These are phyloP conservation scores for Axea sp. DNA, from an alignment of 2,888 invertebrate species.

Conservation along the genomic window DNA sequence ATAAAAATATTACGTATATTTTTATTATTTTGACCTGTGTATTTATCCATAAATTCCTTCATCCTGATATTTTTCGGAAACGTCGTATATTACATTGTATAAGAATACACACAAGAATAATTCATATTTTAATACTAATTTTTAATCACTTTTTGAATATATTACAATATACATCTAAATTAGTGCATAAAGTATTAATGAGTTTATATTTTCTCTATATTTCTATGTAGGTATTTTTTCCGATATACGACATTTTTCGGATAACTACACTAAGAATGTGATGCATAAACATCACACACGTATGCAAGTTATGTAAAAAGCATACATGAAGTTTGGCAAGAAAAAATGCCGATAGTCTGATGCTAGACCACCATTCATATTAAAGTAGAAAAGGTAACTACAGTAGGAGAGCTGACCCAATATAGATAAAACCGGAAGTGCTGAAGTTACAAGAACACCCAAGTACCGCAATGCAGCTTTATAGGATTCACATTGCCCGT, in stretches of 20 bases:
- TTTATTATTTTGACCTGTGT: too few relatives aligned
- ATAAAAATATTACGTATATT: too few relatives aligned
- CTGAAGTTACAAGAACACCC: conserved; percentile 57
- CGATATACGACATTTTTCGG: conserved; percentile 45
- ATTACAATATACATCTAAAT: conserved; percentile 11
- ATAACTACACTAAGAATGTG: conserved; percentile 40
- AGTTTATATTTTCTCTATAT: conserved; percentile 38
- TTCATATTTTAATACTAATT: neutral
- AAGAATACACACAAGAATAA: too few relatives aligned
- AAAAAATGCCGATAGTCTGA: conserved; percentile 55
- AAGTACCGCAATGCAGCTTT: conserved; percentile 57
- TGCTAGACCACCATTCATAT: conserved; percentile 46
- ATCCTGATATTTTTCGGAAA: too few relatives aligned
- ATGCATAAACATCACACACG: conserved; percentile 45
- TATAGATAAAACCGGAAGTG: conserved; percentile 55
- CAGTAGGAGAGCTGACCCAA: conserved; percentile 29
- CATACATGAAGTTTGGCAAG: conserved; percentile 55
- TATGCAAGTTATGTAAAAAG: conserved; percentile 49
- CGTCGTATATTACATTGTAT: too few relatives aligned
- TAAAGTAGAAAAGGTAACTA: conserved; percentile 35
- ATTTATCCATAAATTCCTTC: too few relatives aligned
- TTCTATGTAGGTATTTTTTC: conserved; percentile 20
- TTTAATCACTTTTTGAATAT: conserved; percentile 13
- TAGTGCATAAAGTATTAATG: conserved; percentile 16
- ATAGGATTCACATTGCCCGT: conserved; percentile 43